Evolutionary conservation across 64 coral and sea anemone genomes (phyloP).

Genomic region (Montipora cactus): DNA sequence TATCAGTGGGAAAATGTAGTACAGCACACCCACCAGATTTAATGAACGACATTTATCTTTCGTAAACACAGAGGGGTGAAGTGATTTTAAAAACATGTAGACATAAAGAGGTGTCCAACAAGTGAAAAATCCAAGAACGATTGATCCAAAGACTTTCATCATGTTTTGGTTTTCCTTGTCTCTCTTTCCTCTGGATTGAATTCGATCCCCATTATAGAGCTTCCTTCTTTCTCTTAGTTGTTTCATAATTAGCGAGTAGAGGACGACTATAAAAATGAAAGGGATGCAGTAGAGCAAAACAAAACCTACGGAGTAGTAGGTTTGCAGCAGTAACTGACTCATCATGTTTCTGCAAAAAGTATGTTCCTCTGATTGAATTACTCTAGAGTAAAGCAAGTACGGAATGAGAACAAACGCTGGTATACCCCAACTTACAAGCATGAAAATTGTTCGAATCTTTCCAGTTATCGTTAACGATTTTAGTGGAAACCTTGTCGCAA

Average conservation of each 20-base stretch:
- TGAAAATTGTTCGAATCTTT: slow-evolving; percentile 1
- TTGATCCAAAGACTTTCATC: neutral
- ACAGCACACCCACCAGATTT: neutral
- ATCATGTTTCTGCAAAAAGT: slow-evolving; percentile 38
- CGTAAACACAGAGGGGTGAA: neutral
- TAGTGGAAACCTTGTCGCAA: slow-evolving; percentile 2
- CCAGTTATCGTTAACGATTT: neutral
- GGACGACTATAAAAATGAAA: too few relatives aligned
- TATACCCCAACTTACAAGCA: neutral
- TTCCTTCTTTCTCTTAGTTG: too few relatives aligned
- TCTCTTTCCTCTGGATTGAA: too few relatives aligned
- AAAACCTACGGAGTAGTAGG: neutral
- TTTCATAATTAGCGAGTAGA: too few relatives aligned
- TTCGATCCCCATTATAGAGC: too few relatives aligned
- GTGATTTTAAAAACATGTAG: slow-evolving; percentile 22
- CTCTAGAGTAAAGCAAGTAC: neutral
- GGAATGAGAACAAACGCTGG: neutral
- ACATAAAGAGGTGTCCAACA: slow-evolving; percentile 29
- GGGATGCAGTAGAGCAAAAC: too few relatives aligned
- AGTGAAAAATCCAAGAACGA: neutral
- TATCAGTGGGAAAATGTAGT: neutral
- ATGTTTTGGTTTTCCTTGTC: too few relatives aligned
- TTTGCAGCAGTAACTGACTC: neutral
- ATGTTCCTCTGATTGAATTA: neutral
- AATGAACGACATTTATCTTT: slow-evolving; percentile 12